phyloP scores from a whole-genome alignment of 2,888 invertebrate species.

The Psylliodes chrysocephalus region DNA sequence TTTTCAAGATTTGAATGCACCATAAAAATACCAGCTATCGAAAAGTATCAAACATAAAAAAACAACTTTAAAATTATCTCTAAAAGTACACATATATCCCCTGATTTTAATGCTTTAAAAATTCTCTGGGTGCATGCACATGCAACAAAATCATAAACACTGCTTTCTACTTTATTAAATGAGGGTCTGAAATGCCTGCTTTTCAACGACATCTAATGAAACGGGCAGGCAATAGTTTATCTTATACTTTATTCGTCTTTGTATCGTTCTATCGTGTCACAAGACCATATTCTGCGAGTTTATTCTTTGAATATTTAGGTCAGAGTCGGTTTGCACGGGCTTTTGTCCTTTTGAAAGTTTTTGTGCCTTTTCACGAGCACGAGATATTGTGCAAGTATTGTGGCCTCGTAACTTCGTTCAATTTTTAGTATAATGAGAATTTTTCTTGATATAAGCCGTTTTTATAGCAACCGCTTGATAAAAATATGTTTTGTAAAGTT shows the following conservation, averaged over 20 bases:
- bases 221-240: constrained; percentile 10
- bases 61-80: too few species aligned
- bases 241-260: constrained; percentile 20
- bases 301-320: constrained; percentile 14
- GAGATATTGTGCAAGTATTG: not conserved
- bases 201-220: constrained; percentile 21
- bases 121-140: constrained; percentile 8
- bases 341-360: constrained; percentile 12
- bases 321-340: not conserved
- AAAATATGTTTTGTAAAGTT: too few species aligned
- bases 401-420: not conserved
- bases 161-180: constrained; percentile 28
- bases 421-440: not conserved
- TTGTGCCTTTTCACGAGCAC: not conserved
- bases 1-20: too few species aligned
- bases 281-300: not conserved
- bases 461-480: too few species aligned
- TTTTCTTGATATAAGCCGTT: too few species aligned
- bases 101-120: constrained; percentile 13
- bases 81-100: not conserved
- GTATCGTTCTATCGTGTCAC: constrained; percentile 17
- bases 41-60: too few species aligned
- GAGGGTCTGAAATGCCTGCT: constrained; percentile 6
- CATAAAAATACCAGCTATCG: too few species aligned
- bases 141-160: constrained; percentile 22